Conservation (phyloP, 2,113 vertebrate genomes). For the Nesogale talazaci region DNA sequence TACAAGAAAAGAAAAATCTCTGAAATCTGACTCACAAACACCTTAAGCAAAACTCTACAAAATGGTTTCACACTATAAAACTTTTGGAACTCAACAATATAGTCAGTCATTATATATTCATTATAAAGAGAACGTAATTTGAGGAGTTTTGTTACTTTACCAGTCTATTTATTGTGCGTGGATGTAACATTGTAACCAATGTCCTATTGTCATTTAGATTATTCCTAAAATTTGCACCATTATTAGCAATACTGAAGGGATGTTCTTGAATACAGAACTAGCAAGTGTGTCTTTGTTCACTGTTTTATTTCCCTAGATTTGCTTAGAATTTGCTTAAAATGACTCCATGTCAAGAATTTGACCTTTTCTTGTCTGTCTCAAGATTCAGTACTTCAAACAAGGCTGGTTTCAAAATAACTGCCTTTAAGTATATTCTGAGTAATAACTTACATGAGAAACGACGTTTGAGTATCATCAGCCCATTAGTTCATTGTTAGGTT, state of each 20-base stretch:
- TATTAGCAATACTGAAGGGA: background rate
- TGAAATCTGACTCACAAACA: background rate
- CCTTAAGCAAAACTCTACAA: slow-evolving; percentile 11
- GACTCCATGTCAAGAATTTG: background rate
- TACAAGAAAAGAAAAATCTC: background rate
- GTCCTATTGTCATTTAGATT: slow-evolving; percentile 4
- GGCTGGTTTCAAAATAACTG: slow-evolving; percentile 3
- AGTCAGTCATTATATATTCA: background rate
- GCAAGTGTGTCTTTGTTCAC: background rate
- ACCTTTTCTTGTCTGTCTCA: background rate
- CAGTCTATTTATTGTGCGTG: slow-evolving; percentile 15
- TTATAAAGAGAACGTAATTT: background rate
- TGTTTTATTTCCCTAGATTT: background rate
- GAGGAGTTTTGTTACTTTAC: background rate
- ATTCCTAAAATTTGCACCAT: slow-evolving; percentile 24
- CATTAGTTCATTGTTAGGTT: too few relatives aligned
- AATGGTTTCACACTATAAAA: slow-evolving; percentile 8
- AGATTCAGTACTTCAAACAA: background rate
- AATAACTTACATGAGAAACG: too few relatives aligned
- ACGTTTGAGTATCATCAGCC: too few relatives aligned
- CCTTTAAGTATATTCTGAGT: background rate
- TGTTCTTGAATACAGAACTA: background rate
- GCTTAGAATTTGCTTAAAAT: background rate
- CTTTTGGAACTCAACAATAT: background rate
- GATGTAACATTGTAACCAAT: background rate